Base-by-base conservation (phyloP, 2,888 invertebrate species). In the Drosophila kuntzei region DNA sequence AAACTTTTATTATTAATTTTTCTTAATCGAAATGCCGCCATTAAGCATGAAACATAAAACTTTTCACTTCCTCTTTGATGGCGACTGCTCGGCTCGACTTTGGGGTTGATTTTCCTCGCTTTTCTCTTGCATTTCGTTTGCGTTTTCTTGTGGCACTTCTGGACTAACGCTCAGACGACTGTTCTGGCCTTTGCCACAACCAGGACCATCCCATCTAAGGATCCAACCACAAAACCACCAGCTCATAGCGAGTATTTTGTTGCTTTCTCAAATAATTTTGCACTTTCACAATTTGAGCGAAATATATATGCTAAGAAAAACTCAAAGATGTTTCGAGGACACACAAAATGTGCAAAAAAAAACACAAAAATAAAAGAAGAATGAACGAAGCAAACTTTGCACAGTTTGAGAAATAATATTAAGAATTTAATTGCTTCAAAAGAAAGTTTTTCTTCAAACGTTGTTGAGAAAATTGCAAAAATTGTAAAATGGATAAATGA, bases 11-110 rank as follows among this genome's bases (percentile, higher is more conserved):
- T 87, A 84, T 87, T 82, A 76, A 84, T 87, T 87, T 84, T 87
- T 78, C 85, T 84, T 87, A 87, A 87, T 85, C 87, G 87, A 87
- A 87, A 87, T 82, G 82, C 79, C 73, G 80, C 87, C 84, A 87
- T 87, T 87, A 84, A 80, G 84, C 68, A 71, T 67, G 74, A 71
- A 80, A 68, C 64, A 76, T 73, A 82, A 83, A 83, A 80, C 71
- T 86, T 86, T 79, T 69, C 41, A 37, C 20, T 49, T 61, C 70
- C 39, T 65, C 63, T 67, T 67, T 64, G 54, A 60, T 64, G 46
- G 62, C 65, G 53, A 8, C 47, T 44, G 50, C 9, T 46, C 46
- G 44, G 53, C 8, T 46, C 39, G 57, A 49, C 18, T 34, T 60
- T 53, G 37, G 27, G 27, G 8, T 20, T 32, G 41, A 11, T 18